phyloP scores from a whole-genome alignment of 2,113 vertebrate genomes.

The Ciconia boyciana region DNA sequence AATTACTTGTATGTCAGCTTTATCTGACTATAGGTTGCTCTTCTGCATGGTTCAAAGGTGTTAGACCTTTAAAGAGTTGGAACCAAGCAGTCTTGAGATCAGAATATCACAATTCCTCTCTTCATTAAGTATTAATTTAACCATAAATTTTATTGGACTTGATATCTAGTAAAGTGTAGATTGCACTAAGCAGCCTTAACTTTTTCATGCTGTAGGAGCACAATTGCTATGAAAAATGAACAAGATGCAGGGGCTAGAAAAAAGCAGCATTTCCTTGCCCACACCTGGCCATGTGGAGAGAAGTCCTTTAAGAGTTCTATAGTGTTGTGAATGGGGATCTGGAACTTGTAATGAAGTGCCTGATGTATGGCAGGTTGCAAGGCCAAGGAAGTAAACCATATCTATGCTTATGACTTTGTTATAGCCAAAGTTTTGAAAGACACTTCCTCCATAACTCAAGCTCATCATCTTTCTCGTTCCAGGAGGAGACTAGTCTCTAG shows the following conservation, averaged over 20 bases:
- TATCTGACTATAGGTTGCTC: not conserved
- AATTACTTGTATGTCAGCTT: not conserved
- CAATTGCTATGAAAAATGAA: not conserved
- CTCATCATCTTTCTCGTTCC: not conserved
- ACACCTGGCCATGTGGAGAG: not conserved
- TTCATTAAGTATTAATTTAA: not conserved
- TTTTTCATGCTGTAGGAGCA: not conserved
- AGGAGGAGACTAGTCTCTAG: not conserved
- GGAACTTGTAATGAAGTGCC: not conserved
- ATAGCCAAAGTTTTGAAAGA: not conserved
- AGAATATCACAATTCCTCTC: not conserved
- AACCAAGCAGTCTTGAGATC: not conserved
- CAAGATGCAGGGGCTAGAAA: not conserved
- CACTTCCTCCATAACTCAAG: not conserved
- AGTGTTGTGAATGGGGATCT: not conserved
- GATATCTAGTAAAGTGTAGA: not conserved
- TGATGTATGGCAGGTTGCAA: not conserved
- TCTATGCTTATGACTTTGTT: not conserved
- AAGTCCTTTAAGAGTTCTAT: not conserved
- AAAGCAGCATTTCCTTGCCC: not conserved
- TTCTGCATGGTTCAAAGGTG: not conserved
- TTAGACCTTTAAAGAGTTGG: not conserved
- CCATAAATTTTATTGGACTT: not conserved
- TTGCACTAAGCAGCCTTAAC: not conserved
- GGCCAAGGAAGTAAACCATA: not conserved